Base-by-base conservation (phyloP, 2,113 vertebrate species). In the Regulus satrapa region DNA sequence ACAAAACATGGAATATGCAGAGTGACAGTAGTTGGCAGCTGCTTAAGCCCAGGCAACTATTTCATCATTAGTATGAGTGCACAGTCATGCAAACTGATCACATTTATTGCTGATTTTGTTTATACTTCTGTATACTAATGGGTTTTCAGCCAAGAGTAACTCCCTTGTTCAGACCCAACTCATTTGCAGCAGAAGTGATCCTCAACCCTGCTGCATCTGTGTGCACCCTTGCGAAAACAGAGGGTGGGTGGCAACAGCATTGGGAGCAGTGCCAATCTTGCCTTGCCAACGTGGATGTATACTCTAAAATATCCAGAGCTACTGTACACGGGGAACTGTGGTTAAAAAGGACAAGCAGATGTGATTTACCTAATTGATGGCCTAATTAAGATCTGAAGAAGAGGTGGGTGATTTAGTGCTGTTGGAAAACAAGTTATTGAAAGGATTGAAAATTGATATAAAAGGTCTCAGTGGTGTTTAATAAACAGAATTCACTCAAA, bases 401-500 rank as follows among this genome's bases (percentile, higher is more conserved):
- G 95, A 96, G 95, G 93, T 96, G 94, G 75, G 48, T 97, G 95
- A 96, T 97, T 96, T 94, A 90, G 64, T 88, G 40, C 64, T 96
- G 95, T 95, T 96, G 83, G 88, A 94, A 96, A 96, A 95, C 93
- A 97, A 93, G 88, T 93, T 94, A 96, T 96, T 96, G 94, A 94
- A 96, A 94, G 93, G 90, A 92, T 43, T 95, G 96, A 94, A 96
- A 93, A 95, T 92, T 90, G 87, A 94, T 95, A 90, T 92, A 86
- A 96, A 96, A 96, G 85, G 90, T 95, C 93, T 96, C 95, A 34
- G 64, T 92, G 75, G 82, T 96, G 90, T 96, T 96, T 96, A 92
- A 88, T 88, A 96, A 96, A 94, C 92, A 96, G 79, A 96, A 96
- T 88, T 95, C 68, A 88, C 52, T 94, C 61, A 77, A 84, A 96